A percentile compares a stretch with the other conserved stretches of the same genome.
Conservation (phyloP, 2,888 invertebrate species). For the Yponomeuta sedellus region DNA sequence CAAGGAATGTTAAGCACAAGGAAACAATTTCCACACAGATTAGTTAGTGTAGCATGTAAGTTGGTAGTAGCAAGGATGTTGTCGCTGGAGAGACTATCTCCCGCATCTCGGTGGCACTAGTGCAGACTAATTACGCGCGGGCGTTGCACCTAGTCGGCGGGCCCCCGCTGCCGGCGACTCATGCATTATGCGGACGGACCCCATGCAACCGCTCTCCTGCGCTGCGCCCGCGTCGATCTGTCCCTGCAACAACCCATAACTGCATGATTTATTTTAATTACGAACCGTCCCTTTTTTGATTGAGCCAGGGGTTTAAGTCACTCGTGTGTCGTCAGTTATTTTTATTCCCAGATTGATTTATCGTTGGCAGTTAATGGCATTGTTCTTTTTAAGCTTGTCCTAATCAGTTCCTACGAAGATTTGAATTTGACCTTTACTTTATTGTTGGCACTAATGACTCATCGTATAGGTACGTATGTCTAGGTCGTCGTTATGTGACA, state of each 20-base stretch:
- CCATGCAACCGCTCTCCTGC: conserved; percentile 20
- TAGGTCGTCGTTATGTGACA: conserved; percentile 20
- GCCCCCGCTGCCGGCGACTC: conserved; percentile 23
- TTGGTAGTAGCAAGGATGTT: conserved; percentile 13
- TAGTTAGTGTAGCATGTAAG: conserved; percentile 11
- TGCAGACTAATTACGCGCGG: conserved; percentile 52
- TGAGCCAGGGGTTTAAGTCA: conserved; percentile 9
- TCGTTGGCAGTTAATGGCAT: not conserved
- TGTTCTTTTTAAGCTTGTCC: not conserved
- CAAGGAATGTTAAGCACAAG: conserved; percentile 8
- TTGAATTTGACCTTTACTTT: conserved; percentile 40
- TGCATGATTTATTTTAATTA: conserved; percentile 9
- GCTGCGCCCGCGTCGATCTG: conserved; percentile 19
- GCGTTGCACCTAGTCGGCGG: conserved; percentile 38
- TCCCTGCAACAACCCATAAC: not conserved
- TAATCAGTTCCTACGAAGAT: conserved; percentile 20
- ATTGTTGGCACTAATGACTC: conserved; percentile 26
- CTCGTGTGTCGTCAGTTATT: conserved; percentile 16
- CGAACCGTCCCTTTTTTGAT: conserved; percentile 16
- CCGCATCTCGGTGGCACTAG: conserved; percentile 26
- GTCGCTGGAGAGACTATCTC: conserved; percentile 42
- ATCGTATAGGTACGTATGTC: conserved; percentile 29
- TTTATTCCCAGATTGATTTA: conserved; percentile 5
- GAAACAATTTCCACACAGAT: conserved; percentile 10
- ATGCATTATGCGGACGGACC: conserved; percentile 44